A percentile compares a stretch with the other conserved stretches of the same genome.
These are phyloP conservation scores for Seriola aureovittata DNA, from an alignment of 2,113 vertebrate genomes.

Conservation along the genomic window DNA sequence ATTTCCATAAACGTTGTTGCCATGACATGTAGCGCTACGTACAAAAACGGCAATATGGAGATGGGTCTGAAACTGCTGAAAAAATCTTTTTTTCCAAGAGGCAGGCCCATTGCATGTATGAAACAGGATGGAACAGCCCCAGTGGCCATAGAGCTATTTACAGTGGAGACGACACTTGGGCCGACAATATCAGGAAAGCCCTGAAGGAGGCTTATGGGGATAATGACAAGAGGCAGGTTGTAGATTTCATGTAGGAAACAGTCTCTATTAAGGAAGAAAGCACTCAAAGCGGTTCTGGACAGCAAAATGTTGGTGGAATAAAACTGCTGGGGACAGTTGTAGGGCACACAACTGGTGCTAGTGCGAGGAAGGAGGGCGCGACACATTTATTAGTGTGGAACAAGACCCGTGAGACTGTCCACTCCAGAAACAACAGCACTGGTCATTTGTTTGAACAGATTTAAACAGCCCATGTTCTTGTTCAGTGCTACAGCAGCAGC, in stretches of 20 bases:
- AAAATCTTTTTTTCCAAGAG: constrained; percentile 3
- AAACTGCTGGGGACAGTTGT: constrained; percentile 42
- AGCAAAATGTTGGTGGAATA: constrained; percentile 26
- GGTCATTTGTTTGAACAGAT: constrained; percentile 36
- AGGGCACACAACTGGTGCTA: constrained; percentile 9
- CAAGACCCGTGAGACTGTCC: constrained; percentile 33
- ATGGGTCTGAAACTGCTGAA: constrained; percentile 16
- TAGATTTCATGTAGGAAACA: constrained; percentile 58
- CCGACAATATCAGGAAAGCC: constrained; percentile 50
- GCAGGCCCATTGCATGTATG: neutral
- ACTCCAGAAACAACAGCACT: constrained; percentile 28
- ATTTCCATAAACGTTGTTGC: constrained; percentile 1
- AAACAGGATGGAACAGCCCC: constrained; percentile 41
- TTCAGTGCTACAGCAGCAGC: neutral
- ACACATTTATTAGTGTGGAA: constrained; percentile 53
- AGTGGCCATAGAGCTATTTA: constrained; percentile 52
- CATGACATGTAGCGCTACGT: neutral
- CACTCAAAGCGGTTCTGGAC: constrained; percentile 36
- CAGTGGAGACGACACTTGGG: constrained; percentile 46
- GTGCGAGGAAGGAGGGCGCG: constrained; percentile 8
- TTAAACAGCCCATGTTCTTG: constrained; percentile 18
- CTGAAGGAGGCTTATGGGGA: constrained; percentile 64
- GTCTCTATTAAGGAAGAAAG: constrained; percentile 50
- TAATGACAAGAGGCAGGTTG: constrained; percentile 66
- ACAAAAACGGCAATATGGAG: constrained; percentile 1